Evolutionary conservation across 2,113 vertebrate genomes (phyloP).

Genomic region (Alces alces): DNA sequence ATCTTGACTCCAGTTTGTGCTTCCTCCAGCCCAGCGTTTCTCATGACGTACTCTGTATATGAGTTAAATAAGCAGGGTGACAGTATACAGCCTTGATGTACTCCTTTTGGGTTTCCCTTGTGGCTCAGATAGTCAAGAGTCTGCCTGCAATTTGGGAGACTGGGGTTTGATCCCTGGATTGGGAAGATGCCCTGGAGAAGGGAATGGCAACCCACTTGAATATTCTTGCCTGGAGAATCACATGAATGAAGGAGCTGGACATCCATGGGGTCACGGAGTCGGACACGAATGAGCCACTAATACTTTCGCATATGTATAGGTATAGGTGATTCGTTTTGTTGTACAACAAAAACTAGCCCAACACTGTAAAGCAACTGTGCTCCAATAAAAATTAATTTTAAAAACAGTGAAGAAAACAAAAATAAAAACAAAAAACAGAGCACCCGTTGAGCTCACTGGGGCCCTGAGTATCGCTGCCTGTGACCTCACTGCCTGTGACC

Average conservation of each 20-base stretch:
- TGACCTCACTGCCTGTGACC: background rate
- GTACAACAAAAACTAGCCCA: background rate
- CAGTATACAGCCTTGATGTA: too few relatives aligned
- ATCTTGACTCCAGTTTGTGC: too few relatives aligned
- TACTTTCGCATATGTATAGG: background rate
- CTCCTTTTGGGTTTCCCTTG: background rate
- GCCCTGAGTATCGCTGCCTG: fast-evolving
- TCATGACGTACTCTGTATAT: too few relatives aligned
- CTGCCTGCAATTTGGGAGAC: background rate
- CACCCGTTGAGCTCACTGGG: fast-evolving
- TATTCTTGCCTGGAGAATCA: background rate
- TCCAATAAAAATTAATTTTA: background rate
- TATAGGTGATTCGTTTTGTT: background rate
- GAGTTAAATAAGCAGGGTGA: too few relatives aligned
- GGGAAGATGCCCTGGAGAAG: background rate
- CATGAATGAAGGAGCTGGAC: background rate
- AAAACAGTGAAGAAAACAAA: background rate
- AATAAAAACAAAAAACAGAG: background rate
- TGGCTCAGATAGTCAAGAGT: background rate
- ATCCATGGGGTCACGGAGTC: fast-evolving
- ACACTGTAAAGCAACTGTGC: background rate
- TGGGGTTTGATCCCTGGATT: background rate
- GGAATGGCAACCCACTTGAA: background rate
- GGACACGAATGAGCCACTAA: background rate
- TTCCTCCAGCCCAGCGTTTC: too few relatives aligned